phyloP scores from a whole-genome alignment of 2,797 vertebrate genomes.

The Galago senegalensis region DNA sequence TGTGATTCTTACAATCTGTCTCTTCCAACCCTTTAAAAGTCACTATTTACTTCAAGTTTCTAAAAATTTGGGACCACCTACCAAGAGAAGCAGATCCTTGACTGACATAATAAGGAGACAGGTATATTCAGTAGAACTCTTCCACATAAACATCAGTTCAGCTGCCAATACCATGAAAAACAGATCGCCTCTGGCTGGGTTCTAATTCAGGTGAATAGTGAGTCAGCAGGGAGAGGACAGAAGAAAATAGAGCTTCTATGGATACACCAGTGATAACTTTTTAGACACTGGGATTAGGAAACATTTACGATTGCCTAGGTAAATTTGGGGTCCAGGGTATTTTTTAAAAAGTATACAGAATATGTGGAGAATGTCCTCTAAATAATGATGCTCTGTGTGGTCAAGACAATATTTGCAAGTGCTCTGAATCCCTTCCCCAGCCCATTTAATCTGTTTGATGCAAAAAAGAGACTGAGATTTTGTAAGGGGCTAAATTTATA shows the following conservation, averaged over 20 bases:
- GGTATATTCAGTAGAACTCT: neutral
- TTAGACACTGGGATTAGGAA: neutral
- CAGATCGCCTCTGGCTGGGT: neutral
- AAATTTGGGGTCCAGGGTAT: neutral
- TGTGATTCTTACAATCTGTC: slow-evolving; percentile 16
- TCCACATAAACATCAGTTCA: slow-evolving; percentile 46
- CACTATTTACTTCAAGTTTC: slow-evolving; percentile 11
- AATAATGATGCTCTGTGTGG: neutral
- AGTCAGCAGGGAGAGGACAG: neutral
- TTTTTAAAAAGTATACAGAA: slow-evolving; percentile 34
- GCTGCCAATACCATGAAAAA: slow-evolving; percentile 2
- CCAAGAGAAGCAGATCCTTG: slow-evolving; percentile 31
- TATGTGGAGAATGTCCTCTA: neutral
- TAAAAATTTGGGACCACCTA: slow-evolving; percentile 38
- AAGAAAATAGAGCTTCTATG: slow-evolving; percentile 32
- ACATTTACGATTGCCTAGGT: neutral
- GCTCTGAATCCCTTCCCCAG: neutral
- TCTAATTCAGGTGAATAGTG: neutral
- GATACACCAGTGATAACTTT: neutral
- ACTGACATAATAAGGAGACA: slow-evolving; percentile 44
- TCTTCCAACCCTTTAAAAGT: slow-evolving; percentile 60
- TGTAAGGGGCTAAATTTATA: neutral
- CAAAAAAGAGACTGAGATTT: neutral
- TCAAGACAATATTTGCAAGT: neutral
- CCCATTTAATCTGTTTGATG: neutral